A percentile compares a stretch with the other conserved stretches of the same genome.
phyloP scores from a whole-genome alignment of 2,797 vertebrate species.

The Spatula versicolor region DNA sequence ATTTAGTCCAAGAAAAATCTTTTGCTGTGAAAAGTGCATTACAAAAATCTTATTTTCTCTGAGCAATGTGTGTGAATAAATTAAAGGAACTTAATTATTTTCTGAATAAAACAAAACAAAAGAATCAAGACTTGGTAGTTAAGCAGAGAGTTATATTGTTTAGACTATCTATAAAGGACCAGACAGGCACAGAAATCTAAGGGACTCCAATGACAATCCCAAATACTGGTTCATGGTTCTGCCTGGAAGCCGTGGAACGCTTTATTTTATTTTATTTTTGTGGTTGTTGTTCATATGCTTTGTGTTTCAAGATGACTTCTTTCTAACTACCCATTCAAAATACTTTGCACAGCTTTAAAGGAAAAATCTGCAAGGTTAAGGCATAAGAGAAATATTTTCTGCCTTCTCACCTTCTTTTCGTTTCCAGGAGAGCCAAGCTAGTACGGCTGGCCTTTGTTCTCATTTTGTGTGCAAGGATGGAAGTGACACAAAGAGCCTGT shows the following conservation, averaged over 20 bases:
- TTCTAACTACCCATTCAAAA: neutral
- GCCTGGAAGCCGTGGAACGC: neutral
- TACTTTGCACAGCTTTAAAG: neutral
- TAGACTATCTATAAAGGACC: conserved; percentile 51
- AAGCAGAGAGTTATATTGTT: conserved; percentile 8
- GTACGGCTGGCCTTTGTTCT: neutral
- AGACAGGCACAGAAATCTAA: neutral
- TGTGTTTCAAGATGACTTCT: neutral
- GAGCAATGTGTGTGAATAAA: conserved; percentile 48
- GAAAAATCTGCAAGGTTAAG: neutral
- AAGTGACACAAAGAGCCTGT: neutral
- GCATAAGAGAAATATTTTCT: neutral
- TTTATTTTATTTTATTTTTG: neutral
- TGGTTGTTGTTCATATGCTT: neutral
- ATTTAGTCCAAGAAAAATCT: conserved; percentile 63
- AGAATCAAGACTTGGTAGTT: conserved; percentile 37
- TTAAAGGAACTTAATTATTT: conserved; percentile 67
- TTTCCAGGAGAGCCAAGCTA: neutral
- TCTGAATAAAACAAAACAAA: conserved; percentile 54
- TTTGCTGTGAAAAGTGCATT: conserved; percentile 48
- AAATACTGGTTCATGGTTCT: neutral
- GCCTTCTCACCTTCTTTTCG: neutral
- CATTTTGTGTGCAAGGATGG: neutral
- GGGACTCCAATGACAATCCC: neutral
- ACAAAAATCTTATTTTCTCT: conserved; percentile 58